Conservation (phyloP, 2,797 vertebrate species). For the Liparis tanakae region DNA sequence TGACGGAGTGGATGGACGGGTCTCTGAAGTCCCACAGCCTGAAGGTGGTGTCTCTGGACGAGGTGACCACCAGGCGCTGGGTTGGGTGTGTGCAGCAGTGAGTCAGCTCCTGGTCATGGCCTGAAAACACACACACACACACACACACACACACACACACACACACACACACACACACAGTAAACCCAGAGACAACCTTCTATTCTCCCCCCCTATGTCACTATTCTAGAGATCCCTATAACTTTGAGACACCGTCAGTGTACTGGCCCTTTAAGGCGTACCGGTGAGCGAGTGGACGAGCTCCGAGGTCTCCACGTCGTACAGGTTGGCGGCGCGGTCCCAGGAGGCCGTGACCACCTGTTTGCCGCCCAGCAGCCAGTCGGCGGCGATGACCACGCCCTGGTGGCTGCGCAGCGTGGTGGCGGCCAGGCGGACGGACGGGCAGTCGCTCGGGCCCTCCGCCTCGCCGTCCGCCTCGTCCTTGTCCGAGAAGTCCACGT, state of each 20-base stretch:
- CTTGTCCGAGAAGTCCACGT: constrained; percentile 95
- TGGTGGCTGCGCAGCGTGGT: constrained; percentile 96
- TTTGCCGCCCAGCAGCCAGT: constrained; percentile 97
- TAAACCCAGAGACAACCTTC: no score
- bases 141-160: constrained; percentile 20
- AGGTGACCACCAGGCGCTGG: constrained; percentile 94
- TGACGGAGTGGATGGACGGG: constrained; percentile 97
- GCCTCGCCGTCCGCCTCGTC: constrained; percentile 91
- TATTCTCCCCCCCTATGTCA: no score
- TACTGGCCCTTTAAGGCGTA: constrained; percentile 48
- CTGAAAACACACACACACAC: constrained; percentile 66
- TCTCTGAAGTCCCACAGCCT: constrained; percentile 98
- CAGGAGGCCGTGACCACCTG: constrained; percentile 97
- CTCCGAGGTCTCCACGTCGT: constrained; percentile 96
- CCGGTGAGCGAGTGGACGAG: constrained; percentile 97
- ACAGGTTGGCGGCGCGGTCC: constrained; percentile 96
- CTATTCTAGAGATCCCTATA: background rate
- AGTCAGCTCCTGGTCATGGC: constrained; percentile 95
- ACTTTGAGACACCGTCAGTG: background rate
- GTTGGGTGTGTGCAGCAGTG: constrained; percentile 96
- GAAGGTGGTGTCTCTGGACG: constrained; percentile 95
- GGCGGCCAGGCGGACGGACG: constrained; percentile 87
- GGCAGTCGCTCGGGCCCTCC: constrained; percentile 91
- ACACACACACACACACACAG: background rate
- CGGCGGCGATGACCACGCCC: constrained; percentile 95